phyloP scores from a whole-genome alignment of 2,888 invertebrate genomes.

The Diarsia brunnea region DNA sequence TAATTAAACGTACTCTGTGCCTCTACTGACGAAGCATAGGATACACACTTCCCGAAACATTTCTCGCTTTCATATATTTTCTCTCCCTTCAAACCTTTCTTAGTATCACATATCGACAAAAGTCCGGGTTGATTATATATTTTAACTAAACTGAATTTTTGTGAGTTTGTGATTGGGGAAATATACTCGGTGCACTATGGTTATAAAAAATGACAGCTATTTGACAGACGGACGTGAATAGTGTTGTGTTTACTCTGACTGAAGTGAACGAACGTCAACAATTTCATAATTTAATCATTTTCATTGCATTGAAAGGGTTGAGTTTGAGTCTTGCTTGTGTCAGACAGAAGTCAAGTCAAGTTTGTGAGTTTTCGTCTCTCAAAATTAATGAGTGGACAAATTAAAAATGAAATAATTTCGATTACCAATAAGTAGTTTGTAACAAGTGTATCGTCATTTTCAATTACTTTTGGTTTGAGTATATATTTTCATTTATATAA shows the following conservation, averaged over 20 bases:
- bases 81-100: not conserved
- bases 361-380: slow-evolving; percentile 49
- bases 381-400: slow-evolving; percentile 62
- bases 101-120: not conserved
- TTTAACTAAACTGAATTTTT: not conserved
- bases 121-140: not conserved
- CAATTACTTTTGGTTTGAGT: slow-evolving; percentile 42
- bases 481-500: slow-evolving; percentile 39
- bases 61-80: not conserved
- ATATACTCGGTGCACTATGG: slow-evolving; percentile 17
- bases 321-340: slow-evolving; percentile 37
- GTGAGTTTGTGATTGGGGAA: not conserved
- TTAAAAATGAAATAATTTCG: slow-evolving; percentile 56
- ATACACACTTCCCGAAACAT: not conserved
- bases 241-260: slow-evolving; percentile 4
- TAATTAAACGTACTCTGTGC: no score
- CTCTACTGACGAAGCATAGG: no score
- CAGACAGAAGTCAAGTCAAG: slow-evolving; percentile 49
- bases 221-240: slow-evolving; percentile 21
- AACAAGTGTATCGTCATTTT: slow-evolving; percentile 41
- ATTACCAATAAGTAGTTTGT: slow-evolving; percentile 17
- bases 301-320: slow-evolving; percentile 38
- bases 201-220: slow-evolving; percentile 25
- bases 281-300: slow-evolving; percentile 1
- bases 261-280: slow-evolving; percentile 34